A percentile compares a stretch with the other conserved stretches of the same genome.
These are phyloP conservation scores for Prunella fulvescens DNA, from an alignment of 2,113 vertebrate species.

Conservation along the genomic window DNA sequence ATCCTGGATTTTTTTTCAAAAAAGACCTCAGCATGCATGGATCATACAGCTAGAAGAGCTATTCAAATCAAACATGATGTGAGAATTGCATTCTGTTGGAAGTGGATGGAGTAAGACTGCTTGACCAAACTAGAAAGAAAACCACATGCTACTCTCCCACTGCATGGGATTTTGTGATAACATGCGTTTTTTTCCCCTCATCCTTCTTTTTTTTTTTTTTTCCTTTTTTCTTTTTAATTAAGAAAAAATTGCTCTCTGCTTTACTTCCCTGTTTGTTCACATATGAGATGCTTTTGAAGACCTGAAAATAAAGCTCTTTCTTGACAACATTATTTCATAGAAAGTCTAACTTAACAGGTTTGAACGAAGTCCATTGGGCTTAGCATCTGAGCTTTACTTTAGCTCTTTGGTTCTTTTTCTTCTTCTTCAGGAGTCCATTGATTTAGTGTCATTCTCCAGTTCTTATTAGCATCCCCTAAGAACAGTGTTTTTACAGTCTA, in stretches of 20 bases:
- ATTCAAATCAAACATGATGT: background rate
- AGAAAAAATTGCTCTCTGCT: background rate
- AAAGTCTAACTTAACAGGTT: background rate
- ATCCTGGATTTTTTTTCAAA: background rate
- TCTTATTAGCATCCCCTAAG: background rate
- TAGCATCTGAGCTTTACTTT: background rate
- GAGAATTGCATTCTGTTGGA: background rate
- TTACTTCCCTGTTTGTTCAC: background rate
- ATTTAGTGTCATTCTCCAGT: background rate
- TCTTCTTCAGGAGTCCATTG: background rate
- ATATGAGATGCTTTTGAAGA: background rate
- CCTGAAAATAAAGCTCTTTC: background rate
- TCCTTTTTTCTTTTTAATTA: background rate
- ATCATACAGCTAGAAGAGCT: background rate
- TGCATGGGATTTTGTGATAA: background rate
- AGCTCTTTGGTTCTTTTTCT: background rate
- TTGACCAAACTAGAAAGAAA: background rate
- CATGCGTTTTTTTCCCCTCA: accelerated
- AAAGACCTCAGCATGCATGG: background rate
- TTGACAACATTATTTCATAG: background rate
- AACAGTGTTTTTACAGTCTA: background rate
- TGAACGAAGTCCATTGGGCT: background rate
- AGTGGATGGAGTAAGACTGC: background rate
- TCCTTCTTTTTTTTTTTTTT: background rate
- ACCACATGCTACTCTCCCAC: background rate